phyloP scores from a whole-genome alignment of 2,888 invertebrate genomes.

The Apotomis betuletana region DNA sequence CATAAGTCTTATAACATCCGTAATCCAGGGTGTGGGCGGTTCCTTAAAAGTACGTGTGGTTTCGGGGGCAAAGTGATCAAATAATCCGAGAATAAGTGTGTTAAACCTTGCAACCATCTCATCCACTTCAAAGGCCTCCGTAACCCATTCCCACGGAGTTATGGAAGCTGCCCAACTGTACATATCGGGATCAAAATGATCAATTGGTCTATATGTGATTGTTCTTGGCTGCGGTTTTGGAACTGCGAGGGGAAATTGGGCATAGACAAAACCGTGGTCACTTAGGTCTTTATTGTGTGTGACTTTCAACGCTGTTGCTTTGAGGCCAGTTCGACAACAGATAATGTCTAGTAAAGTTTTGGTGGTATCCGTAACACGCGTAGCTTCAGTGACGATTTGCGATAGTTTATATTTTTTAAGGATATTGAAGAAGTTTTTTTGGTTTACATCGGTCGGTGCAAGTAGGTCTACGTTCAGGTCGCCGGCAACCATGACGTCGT shows the following conservation, averaged over 20 bases:
- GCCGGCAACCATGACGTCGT: constrained; percentile 7
- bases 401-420: not conserved
- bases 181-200: not conserved
- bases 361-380: not conserved
- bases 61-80: constrained; percentile 21
- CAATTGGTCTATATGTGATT: constrained; percentile 1
- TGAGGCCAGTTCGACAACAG: not conserved
- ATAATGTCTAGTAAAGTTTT: not conserved
- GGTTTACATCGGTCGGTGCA: not conserved
- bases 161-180: not conserved
- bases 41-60: constrained; percentile 10
- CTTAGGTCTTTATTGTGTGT: not conserved
- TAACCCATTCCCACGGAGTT: constrained; percentile 8
- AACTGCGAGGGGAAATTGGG: not conserved
- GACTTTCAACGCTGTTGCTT: not conserved
- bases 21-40: constrained; percentile 27
- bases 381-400: constrained; percentile 1
- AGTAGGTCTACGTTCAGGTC: constrained; percentile 14
- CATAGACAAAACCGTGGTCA: constrained; percentile 2
- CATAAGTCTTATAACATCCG: constrained; percentile 15
- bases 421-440: not conserved
- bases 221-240: not conserved
- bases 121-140: not conserved
- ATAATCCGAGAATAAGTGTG: constrained; percentile 13
- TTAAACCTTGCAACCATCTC: constrained; percentile 4